Evolutionary conservation across 2,797 vertebrate species (phyloP).

Genomic region (Paratrypauchen microcephalus): DNA sequence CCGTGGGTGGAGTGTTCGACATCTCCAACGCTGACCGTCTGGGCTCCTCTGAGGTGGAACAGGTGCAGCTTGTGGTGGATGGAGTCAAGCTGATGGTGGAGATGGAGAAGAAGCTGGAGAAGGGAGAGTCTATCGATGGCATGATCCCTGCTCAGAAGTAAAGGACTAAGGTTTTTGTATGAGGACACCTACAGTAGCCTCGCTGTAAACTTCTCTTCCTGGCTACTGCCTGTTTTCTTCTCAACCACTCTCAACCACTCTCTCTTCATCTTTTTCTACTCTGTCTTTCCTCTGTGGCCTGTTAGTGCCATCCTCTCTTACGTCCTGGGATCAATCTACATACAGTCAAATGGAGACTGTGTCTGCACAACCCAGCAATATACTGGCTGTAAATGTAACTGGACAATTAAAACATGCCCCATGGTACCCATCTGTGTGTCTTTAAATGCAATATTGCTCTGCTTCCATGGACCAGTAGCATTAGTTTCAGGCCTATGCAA

Average conservation of each 20-base stretch:
- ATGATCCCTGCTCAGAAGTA: slow-evolving; percentile 95
- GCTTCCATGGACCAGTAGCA: too few species aligned
- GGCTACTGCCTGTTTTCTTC: slow-evolving; percentile 47
- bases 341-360: slow-evolving; percentile 67
- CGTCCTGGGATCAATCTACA: slow-evolving; percentile 82
- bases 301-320: slow-evolving; percentile 61
- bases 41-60: slow-evolving; percentile 91
- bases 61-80: slow-evolving; percentile 96
- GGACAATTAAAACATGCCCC: slow-evolving; percentile 77
- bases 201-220: slow-evolving; percentile 51
- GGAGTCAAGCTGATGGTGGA: slow-evolving; percentile 96
- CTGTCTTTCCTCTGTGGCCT: slow-evolving; percentile 23
- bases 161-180: slow-evolving; percentile 69
- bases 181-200: slow-evolving; percentile 59
- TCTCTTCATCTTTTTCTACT: slow-evolving; percentile 25
- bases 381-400: slow-evolving; percentile 71
- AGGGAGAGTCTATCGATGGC: slow-evolving; percentile 89
- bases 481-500: too few species aligned
- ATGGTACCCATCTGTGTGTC: slow-evolving; percentile 52
- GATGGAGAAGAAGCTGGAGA: slow-evolving; percentile 98
- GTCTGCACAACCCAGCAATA: slow-evolving; percentile 31
- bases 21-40: slow-evolving; percentile 95
- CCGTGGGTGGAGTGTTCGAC: slow-evolving; percentile 90
- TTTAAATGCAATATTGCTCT: background rate
- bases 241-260: slow-evolving; percentile 65